A percentile compares a stretch with the other conserved stretches of the same genome.
Evolutionary conservation across 1,140 invertebrate genomes (phyloP).

Genomic region (Trinorchestia longiramus): DNA sequence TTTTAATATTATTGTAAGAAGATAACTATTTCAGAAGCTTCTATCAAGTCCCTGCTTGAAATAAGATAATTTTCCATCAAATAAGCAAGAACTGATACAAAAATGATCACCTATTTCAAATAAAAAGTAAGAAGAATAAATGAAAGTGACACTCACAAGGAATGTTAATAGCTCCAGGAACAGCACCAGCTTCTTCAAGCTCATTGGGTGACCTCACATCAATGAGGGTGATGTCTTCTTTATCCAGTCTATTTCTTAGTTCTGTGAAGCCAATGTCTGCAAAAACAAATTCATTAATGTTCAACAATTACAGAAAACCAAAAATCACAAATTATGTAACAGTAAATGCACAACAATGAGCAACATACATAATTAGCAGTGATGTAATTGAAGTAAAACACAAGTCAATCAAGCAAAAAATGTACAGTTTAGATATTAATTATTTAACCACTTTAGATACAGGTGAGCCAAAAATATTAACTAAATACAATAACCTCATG

Average conservation of each 20-base stretch:
- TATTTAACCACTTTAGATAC: background rate
- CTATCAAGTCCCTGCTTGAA: no score
- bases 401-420: background rate
- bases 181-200: conserved; percentile 9
- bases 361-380: background rate
- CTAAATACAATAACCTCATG: no score
- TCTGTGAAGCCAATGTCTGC: conserved; percentile 16
- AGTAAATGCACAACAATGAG: background rate
- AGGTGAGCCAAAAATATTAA: background rate
- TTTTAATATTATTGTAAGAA: no score
- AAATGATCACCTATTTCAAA: background rate
- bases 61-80: background rate
- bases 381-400: background rate
- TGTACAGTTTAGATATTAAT: background rate
- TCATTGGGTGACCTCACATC: conserved; percentile 32
- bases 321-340: background rate
- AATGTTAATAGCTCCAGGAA: conserved; percentile 28
- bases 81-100: background rate
- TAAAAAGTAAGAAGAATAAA: background rate
- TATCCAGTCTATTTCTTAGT: background rate
- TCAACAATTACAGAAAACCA: background rate
- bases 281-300: background rate
- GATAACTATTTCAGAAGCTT: no score
- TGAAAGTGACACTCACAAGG: background rate
- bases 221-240: conserved; percentile 26